Base-by-base conservation (phyloP, 2,888 invertebrate species). In the Drosophila eohydei region DNA sequence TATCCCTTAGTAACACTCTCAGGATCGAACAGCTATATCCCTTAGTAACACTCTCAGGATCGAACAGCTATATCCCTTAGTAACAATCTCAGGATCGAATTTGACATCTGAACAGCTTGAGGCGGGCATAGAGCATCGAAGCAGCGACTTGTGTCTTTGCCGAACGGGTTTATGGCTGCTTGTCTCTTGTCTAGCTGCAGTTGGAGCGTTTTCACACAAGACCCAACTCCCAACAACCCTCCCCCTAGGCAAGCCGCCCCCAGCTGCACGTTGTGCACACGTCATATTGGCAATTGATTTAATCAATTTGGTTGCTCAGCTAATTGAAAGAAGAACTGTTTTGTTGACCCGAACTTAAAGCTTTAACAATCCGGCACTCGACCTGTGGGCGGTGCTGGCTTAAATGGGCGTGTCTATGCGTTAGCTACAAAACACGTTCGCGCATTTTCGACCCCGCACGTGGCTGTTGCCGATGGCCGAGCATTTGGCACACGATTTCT, bases 231-330 rank as follows among this genome's bases (percentile, higher is more conserved):
- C 40, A 5, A 4, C 38, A 38, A 32, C 16, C n/a, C 11, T 2
- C 2, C n/a, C 16, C 2, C n/a, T 2, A 12, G 8, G 8, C 34
- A 34, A 8, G 34, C 34, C 28, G 7, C 7, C 0, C 26, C 14
- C 9, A n/a, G 4, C 3, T n/a, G 0, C 21, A 16, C 41, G 3
- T 34, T 52, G 9, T 21, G 59, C 61, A 59, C 71, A 70, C 66
- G 71, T 71, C 61, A 58, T 71, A n/a, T 56, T 50, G 78, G 62
- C 83, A 80, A 80, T 83, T 83, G 69, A 68, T 68, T 78, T 83
- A 83, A 83, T 81, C 83, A 81, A 78, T 71, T 69, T 64, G 78
- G 51, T 11, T 67, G 55, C 55, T 64, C 44, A 57, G 78, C 83
- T 81, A 81, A 81, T 83, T 73, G 79, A 74, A 81, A 72, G 46